Conservation (phyloP, 2,797 vertebrate genomes). For the Nothura maculosa region DNA sequence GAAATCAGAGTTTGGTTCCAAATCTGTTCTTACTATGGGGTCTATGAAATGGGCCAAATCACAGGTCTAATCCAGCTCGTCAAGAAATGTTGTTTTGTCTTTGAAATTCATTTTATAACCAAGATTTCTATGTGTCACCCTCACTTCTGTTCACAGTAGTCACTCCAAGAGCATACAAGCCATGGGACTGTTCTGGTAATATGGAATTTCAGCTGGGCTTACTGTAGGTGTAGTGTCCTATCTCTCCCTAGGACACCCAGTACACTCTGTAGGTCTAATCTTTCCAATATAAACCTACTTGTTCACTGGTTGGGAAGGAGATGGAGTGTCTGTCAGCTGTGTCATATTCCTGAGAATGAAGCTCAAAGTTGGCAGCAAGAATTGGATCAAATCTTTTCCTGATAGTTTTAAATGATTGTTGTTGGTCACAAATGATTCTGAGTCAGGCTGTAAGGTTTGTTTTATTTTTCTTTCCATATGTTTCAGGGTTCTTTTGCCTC, state of each 20-base stretch:
- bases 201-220: background rate
- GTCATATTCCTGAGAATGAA: background rate
- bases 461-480: background rate
- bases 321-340: background rate
- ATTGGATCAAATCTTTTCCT: background rate
- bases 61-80: background rate
- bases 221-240: background rate
- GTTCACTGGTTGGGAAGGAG: background rate
- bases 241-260: background rate
- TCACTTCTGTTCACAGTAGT: background rate
- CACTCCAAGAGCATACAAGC: background rate
- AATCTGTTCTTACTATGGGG: background rate
- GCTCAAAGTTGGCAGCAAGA: slow-evolving; percentile 6
- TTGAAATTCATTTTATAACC: background rate
- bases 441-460: background rate
- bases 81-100: background rate
- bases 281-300: background rate
- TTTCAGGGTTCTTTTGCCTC: background rate
- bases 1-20: background rate
- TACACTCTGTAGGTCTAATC: background rate
- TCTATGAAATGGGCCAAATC: background rate
- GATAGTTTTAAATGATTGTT: background rate
- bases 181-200: background rate
- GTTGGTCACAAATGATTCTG: background rate
- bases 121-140: background rate